Evolutionary conservation across 2,113 vertebrate species (phyloP).

Genomic region (Clupea harengus): DNA sequence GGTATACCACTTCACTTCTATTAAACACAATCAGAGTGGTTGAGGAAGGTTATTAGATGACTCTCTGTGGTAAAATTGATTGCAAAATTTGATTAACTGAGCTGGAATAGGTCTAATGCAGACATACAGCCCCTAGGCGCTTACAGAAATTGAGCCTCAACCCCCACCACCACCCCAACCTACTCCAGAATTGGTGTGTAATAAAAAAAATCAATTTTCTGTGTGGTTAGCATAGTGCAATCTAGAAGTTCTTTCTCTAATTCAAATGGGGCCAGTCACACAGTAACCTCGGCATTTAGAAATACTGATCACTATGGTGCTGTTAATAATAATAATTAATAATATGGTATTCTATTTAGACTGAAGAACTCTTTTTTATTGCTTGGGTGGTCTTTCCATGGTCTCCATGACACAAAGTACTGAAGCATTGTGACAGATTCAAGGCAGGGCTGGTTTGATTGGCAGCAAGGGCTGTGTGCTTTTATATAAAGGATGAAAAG

Average conservation of each 20-base stretch:
- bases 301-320: background rate
- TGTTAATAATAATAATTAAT: too few species aligned
- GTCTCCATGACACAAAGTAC: background rate
- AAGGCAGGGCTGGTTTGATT: background rate
- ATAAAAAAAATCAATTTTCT: background rate
- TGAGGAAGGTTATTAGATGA: too few species aligned
- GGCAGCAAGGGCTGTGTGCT: background rate
- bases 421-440: background rate
- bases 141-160: background rate
- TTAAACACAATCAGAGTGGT: background rate
- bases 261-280: background rate
- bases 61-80: conserved; percentile 15
- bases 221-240: background rate
- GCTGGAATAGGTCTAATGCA: background rate
- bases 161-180: background rate
- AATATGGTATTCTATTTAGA: background rate
- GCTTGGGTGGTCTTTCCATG: background rate
- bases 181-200: background rate
- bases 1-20: background rate
- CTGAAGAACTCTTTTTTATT: background rate
- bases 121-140: background rate
- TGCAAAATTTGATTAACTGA: conserved; percentile 21
- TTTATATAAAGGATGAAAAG: background rate
- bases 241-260: background rate
- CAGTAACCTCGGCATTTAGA: background rate